Conservation (phyloP, 2,888 invertebrate genomes). For the Volucella inflata region DNA sequence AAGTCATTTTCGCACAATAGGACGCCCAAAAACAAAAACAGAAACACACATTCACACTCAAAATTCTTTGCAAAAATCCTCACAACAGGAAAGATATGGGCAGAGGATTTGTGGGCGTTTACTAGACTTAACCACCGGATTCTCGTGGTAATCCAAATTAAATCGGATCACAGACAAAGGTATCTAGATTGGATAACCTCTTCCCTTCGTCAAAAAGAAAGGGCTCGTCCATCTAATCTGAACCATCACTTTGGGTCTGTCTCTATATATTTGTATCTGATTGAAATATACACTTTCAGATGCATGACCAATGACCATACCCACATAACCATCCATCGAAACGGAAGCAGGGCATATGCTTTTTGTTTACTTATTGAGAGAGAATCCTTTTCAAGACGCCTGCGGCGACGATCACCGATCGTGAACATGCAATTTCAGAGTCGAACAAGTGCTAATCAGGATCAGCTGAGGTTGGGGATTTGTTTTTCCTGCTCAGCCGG, state of each 20-base stretch:
- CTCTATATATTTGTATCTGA: constrained; percentile 15
- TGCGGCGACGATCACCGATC: constrained; percentile 50
- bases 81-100: constrained; percentile 47
- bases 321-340: constrained; percentile 43
- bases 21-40: constrained; percentile 6
- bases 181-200: constrained; percentile 71
- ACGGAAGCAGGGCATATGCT: constrained; percentile 69
- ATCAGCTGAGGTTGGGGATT: constrained; percentile 57
- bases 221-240: constrained; percentile 20
- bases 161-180: constrained; percentile 78
- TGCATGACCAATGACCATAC: constrained; percentile 51
- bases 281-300: constrained; percentile 48
- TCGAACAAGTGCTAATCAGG: constrained; percentile 69
- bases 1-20: constrained; percentile 60
- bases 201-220: constrained; percentile 40
- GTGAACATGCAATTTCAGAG: constrained; percentile 17
- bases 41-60: background rate
- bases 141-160: constrained; percentile 82
- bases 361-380: constrained; percentile 39
- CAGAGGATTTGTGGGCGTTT: constrained; percentile 81
- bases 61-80: constrained; percentile 43
- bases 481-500: constrained; percentile 53
- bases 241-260: background rate
- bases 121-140: constrained; percentile 82
- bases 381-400: constrained; percentile 55